Conservation (phyloP, 2,113 vertebrate genomes). For the Myrmophylax atrothorax region DNA sequence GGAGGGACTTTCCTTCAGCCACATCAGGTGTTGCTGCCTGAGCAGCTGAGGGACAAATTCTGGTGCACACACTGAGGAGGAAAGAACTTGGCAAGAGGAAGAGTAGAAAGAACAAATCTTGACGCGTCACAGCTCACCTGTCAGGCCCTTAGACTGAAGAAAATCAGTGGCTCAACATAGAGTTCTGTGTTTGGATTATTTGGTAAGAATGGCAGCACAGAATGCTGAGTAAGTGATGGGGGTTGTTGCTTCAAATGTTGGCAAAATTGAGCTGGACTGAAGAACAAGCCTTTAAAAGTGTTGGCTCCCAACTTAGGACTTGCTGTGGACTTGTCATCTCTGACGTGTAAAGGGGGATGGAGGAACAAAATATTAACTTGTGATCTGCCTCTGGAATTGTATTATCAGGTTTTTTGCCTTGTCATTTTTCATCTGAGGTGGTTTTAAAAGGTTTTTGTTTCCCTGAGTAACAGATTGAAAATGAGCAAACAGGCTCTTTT, state of each 20-base stretch:
- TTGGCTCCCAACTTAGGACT: neutral
- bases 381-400: neutral
- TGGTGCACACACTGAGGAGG: neutral
- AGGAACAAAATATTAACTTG: neutral
- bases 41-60: neutral
- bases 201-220: neutral
- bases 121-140: neutral
- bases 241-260: neutral
- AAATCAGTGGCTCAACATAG: neutral
- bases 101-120: neutral
- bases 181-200: neutral
- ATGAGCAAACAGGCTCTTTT: neutral
- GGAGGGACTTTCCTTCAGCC: neutral
- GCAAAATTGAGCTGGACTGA: neutral
- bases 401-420: neutral
- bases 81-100: neutral
- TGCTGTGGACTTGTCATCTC: neutral
- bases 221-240: neutral
- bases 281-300: neutral
- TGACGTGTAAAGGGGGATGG: fast-evolving
- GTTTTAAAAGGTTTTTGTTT: neutral
- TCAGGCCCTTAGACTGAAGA: neutral
- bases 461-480: neutral
- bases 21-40: neutral
- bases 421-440: neutral